Evolutionary conservation across 1,140 invertebrate species (phyloP), one percentile per base, ranked within the genome.

Genomic region (Caenorhabditis latens): DNA sequence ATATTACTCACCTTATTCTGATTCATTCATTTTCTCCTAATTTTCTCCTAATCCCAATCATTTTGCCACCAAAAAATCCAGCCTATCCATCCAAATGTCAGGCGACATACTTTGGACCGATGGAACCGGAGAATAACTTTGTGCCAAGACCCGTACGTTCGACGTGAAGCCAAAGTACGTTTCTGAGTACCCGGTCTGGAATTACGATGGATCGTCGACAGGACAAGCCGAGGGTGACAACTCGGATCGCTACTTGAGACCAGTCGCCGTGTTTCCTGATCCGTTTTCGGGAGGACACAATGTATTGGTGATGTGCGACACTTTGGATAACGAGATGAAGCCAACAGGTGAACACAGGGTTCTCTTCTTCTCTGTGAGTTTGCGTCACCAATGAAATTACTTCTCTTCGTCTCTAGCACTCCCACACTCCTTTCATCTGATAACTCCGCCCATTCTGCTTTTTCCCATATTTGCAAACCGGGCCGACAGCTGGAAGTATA

Each of bases 231-330:
- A 94, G 0, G 94, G 95, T 0, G 93, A 92, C 9, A 94, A 95
- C 90, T 97, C 97, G 4, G 97, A 99, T 91, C 95, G 75, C 21
- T 53, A 82, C 16, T 58, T 86, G 55, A 84, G 24, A 40, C 97
- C 97, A 0, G 95, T 96, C 21, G 96, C 94, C 6, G 95, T 98
- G 58, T 99, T 97, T 94, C 95, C 95, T 84, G 98, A 99, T 92
- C 98, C 98, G 0, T 98, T 99, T 94, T 94, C 95, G 0, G 94
- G 95, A 19, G 96, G 96, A 55, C 96, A 97, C 91, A 96, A 98
- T 93, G 96, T 96, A 89, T 93, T 99, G 4, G 96, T 99, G 0
- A 95, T 99, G 88, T 99, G 97, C 91, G 96, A 96, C 88, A 95
- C 95, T 2, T 95, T 94, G 93, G 95, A 95, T 86, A 94, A 95